Evolutionary conservation across 2,888 invertebrate genomes (phyloP).

Genomic region (Phytoseiulus persimilis): DNA sequence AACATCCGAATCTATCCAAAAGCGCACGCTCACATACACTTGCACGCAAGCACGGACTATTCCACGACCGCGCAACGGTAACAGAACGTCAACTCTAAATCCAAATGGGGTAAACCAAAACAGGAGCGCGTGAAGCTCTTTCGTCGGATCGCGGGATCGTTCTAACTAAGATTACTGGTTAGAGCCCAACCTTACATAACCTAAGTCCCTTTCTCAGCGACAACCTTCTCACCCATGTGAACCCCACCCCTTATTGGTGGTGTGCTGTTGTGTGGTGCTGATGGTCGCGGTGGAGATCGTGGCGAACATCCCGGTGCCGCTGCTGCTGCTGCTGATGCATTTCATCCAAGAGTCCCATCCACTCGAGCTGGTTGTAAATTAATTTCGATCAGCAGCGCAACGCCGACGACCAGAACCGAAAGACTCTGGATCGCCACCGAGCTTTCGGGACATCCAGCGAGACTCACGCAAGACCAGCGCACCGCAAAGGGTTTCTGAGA

Average conservation of each 20-base stretch:
- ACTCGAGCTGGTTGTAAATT: slow-evolving; percentile 5
- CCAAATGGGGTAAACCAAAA: neutral
- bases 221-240: slow-evolving; percentile 33
- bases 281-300: neutral
- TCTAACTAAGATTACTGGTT: slow-evolving; percentile 5
- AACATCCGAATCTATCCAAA: neutral
- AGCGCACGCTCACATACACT: neutral
- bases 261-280: neutral
- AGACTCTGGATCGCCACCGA: neutral
- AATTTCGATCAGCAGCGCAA: slow-evolving; percentile 5
- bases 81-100: neutral
- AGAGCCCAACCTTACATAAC: slow-evolving; percentile 5
- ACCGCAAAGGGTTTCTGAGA: neutral
- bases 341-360: neutral
- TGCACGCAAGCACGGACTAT: neutral
- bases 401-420: neutral
- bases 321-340: neutral
- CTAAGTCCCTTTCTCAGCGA: neutral
- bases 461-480: neutral
- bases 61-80: neutral
- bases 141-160: neutral
- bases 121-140: neutral
- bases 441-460: neutral
- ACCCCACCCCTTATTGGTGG: slow-evolving; percentile 20
- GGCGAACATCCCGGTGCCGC: too few relatives aligned